Evolutionary conservation across 2,888 invertebrate genomes (phyloP), one percentile per base, ranked within the genome.

Genomic region (Pyrochroa serraticornis): DNA sequence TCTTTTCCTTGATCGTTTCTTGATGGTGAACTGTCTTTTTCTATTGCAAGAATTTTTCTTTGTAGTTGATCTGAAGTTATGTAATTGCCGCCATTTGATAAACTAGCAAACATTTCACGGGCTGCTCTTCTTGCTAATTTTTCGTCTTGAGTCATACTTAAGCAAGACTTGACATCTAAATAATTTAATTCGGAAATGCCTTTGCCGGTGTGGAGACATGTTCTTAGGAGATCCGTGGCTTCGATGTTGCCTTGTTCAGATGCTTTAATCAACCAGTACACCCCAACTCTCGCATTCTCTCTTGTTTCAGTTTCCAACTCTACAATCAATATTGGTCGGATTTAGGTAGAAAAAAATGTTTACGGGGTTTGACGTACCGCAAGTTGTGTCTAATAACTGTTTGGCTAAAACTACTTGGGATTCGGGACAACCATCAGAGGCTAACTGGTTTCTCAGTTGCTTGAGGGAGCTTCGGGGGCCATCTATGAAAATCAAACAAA

Each of bases 211-310:
- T 86, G 82, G 7, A 92, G 83, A 71, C 91, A 91, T 78, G 89
- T 86, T 76, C 84, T 82, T 60, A 97, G 82, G 72, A 94, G 83
- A 58, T 86, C 86, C 33, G 93, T 91, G 0, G 95, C 95, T 75
- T 94, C 93, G 38, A 88, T 85, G 70, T 94, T 93, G 0, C 95
- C 96, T 77, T 95, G 94, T 71, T 93, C 92, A 0, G 95, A 94
- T 1, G 96, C 95, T 79, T 91, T 90, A n/a, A 94, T 88, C 43
- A 96, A 79, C 95, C 95, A 96, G 71, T 92, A 90, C 45, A 96
- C 86, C 0, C 94, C 95, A 64, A 91, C 84, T 65, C 88, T 86
- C 60, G 89, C 91, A 79, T 91, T 91, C 71, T 91, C 90, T 71
- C 87, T 86, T 73, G 84, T 86, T 70, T 87, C 89, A 31, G 85